These are phyloP conservation scores for Eulemur mongoz DNA, from an alignment of 2,797 vertebrate genomes.

Conservation along the genomic window DNA sequence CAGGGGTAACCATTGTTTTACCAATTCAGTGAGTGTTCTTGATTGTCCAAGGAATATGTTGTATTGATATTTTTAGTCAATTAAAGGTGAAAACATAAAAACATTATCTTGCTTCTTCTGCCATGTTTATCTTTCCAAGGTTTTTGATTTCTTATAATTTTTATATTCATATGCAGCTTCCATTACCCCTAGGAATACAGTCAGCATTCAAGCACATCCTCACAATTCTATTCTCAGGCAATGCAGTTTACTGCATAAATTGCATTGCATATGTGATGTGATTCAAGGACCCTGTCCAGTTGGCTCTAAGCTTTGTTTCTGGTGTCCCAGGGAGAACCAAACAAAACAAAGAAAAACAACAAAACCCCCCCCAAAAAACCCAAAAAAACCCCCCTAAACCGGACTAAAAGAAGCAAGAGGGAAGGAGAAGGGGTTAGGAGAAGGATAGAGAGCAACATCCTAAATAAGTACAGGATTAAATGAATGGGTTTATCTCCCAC, in stretches of 20 bases:
- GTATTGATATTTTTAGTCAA: slow-evolving; percentile 69
- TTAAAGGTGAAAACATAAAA: slow-evolving; percentile 63
- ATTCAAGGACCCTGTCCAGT: slow-evolving; percentile 41
- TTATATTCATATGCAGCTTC: slow-evolving; percentile 64
- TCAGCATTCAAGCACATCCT: slow-evolving; percentile 63
- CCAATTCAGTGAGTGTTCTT: neutral
- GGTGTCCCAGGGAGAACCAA: slow-evolving; percentile 49
- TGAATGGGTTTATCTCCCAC: neutral
- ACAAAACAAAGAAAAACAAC: neutral
- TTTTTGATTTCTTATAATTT: slow-evolving; percentile 32
- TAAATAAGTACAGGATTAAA: neutral
- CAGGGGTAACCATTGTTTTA: neutral
- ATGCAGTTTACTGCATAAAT: slow-evolving; percentile 45
- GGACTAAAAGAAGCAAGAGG: neutral
- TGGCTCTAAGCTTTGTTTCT: slow-evolving; percentile 58
- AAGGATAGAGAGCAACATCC: neutral
- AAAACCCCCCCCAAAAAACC: too few relatives aligned
- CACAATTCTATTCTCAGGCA: slow-evolving; percentile 61
- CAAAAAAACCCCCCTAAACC: too few relatives aligned
- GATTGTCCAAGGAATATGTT: slow-evolving; percentile 14
- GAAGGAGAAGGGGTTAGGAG: neutral
- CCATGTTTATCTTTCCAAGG: slow-evolving; percentile 57
- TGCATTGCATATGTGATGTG: neutral
- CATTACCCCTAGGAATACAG: slow-evolving; percentile 69
- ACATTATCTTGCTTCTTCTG: slow-evolving; percentile 47